Conservation (phyloP, 2,888 invertebrate genomes). For the Diaperis boleti region DNA sequence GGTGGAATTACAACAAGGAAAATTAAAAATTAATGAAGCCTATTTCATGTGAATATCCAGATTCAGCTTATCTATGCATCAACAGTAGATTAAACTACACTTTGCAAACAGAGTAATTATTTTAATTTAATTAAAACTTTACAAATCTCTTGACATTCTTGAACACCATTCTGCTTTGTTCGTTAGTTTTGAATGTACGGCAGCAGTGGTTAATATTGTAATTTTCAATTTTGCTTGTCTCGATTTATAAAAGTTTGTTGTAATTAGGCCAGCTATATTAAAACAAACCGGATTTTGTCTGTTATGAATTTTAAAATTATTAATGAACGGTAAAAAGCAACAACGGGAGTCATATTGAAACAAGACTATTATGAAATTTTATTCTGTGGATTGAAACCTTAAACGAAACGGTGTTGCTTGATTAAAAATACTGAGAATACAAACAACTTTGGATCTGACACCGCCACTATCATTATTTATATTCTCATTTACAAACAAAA, state of each 20-base stretch:
- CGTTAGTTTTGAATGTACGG: constrained; percentile 2
- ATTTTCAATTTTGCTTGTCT: neutral
- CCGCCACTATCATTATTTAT: too few species aligned
- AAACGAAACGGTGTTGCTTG: too few species aligned
- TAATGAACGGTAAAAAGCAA: neutral
- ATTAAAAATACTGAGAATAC: too few species aligned
- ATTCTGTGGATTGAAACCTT: too few species aligned
- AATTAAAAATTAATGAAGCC: neutral
- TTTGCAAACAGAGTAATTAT: constrained; percentile 24
- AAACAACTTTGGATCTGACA: too few species aligned
- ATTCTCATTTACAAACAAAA: too few species aligned
- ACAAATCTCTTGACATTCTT: constrained; percentile 8
- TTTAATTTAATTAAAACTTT: constrained; percentile 31
- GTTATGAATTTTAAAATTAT: neutral
- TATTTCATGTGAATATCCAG: neutral
- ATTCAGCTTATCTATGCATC: constrained; percentile 9
- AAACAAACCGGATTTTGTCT: neutral
- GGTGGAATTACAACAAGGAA: neutral
- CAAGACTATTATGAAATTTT: neutral
- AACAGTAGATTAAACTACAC: constrained; percentile 23
- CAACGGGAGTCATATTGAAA: neutral
- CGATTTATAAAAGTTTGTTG: too few species aligned
- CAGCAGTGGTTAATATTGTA: neutral
- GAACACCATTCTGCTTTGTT: neutral
- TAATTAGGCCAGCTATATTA: neutral